A percentile compares a stretch with the other conserved stretches of the same genome.
Evolutionary conservation across 2,113 vertebrate genomes (phyloP).

Genomic region (Tetraodon nigroviridis): DNA sequence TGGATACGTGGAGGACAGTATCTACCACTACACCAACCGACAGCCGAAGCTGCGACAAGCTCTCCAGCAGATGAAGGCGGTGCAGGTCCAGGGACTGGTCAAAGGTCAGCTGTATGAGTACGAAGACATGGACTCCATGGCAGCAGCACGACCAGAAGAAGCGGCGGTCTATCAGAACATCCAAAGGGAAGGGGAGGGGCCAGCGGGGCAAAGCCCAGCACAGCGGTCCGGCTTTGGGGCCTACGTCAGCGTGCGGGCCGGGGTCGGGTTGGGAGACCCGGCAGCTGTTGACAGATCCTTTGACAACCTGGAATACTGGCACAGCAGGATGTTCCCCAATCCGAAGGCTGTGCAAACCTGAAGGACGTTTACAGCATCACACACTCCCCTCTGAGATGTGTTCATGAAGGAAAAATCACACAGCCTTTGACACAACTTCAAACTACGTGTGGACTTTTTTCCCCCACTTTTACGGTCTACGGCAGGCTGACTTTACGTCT

Average conservation of each 20-base stretch:
- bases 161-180: constrained; percentile 69
- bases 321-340: constrained; percentile 84
- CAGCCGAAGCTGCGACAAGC: constrained; percentile 74
- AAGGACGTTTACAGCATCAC: constrained; percentile 40
- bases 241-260: constrained; percentile 65
- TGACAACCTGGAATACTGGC: constrained; percentile 94
- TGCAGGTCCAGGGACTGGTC: constrained; percentile 55
- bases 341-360: constrained; percentile 78
- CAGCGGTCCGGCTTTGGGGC: constrained; percentile 57
- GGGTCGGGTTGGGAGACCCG: constrained; percentile 62
- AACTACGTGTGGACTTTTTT: constrained; percentile 7
- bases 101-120: constrained; percentile 76
- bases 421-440: constrained; percentile 22
- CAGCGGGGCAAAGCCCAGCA: constrained; percentile 7
- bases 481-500: constrained; percentile 13
- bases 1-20: constrained; percentile 61
- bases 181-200: constrained; percentile 30
- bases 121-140: constrained; percentile 84
- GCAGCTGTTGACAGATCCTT: constrained; percentile 78
- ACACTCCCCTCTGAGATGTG: constrained; percentile 20
- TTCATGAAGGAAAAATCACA: constrained; percentile 60
- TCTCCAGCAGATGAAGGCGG: constrained; percentile 47
- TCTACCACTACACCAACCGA: constrained; percentile 82
- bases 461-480: constrained; percentile 8
- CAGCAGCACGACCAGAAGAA: constrained; percentile 32